Percentiles rank a stretch among this genome's conserved stretches.
Evolutionary conservation across 2,113 vertebrate genomes (phyloP).

Genomic region (Antennarius striatus): DNA sequence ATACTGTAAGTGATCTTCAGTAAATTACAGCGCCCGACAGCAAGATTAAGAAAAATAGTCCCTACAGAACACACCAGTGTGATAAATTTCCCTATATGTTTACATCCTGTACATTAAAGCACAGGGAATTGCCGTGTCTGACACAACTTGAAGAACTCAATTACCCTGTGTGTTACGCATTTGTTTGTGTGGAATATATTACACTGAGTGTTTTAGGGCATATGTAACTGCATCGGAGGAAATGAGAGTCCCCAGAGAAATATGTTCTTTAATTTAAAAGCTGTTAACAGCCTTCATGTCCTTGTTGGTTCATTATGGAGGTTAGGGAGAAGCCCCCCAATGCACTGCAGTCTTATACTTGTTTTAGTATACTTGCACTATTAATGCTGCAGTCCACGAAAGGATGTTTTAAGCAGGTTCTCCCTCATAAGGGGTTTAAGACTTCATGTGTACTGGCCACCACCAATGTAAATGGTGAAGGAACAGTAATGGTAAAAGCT

Average conservation of each 20-base stretch:
- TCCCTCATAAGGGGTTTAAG: conserved; percentile 40
- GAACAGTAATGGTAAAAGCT: conserved; percentile 21
- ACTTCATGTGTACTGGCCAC: conserved; percentile 19
- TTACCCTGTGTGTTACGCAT: conserved; percentile 26
- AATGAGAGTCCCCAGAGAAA: conserved; percentile 48
- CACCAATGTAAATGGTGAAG: not conserved
- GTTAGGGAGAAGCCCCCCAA: conserved; percentile 20
- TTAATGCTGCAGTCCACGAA: conserved; percentile 29
- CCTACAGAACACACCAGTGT: not conserved
- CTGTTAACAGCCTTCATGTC: conserved; percentile 39
- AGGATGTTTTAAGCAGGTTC: conserved; percentile 45
- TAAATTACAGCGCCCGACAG: not conserved
- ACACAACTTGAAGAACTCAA: conserved; percentile 16
- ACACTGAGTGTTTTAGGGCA: conserved; percentile 37
- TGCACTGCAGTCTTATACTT: conserved; percentile 29
- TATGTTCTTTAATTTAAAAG: conserved; percentile 53
- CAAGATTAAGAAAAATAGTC: not conserved
- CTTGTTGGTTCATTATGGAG: conserved; percentile 44
- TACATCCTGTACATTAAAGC: not conserved
- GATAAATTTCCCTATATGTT: not conserved
- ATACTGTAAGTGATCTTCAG: no score
- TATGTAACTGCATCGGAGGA: conserved; percentile 31
- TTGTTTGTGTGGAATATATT: conserved; percentile 32
- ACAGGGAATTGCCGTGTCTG: not conserved
- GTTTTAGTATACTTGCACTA: conserved; percentile 22